A percentile compares a stretch with the other conserved stretches of the same genome.
Evolutionary conservation across 92 coral and sea anemone species (phyloP).

Genomic region (Phenganax marumi): DNA sequence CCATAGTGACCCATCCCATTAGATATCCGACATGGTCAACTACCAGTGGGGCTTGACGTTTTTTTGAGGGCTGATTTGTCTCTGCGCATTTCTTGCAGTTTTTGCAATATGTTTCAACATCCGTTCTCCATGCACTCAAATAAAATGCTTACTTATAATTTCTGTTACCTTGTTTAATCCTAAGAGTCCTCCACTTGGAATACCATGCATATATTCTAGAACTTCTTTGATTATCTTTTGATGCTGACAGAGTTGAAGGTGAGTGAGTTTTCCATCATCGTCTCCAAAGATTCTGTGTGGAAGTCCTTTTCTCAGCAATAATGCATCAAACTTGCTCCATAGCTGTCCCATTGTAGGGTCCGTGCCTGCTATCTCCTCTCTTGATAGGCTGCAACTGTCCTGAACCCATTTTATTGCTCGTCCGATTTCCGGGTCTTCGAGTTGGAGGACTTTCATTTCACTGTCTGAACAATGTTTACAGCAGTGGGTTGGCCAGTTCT

Average conservation of each 20-base stretch:
- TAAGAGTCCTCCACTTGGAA: not conserved
- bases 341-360: no score
- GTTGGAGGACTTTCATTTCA: not conserved
- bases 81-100: no score
- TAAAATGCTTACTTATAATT: not conserved
- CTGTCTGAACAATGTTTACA: constrained; percentile 10
- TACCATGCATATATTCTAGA: not conserved
- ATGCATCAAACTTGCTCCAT: constrained; percentile 45
- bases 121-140: not conserved
- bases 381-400: constrained; percentile 29
- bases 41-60: no score
- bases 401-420: constrained; percentile 35
- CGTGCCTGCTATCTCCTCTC: constrained; percentile 43
- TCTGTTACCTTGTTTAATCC: not conserved
- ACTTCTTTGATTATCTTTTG: not conserved
- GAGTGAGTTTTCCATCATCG: constrained; percentile 16
- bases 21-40: no score
- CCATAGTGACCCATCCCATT: no score
- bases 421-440: constrained; percentile 10
- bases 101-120: no score
- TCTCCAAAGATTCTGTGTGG: constrained; percentile 49
- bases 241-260: not conserved
- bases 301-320: constrained; percentile 38
- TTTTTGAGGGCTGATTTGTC: no score
- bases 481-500: not conserved